A percentile compares a stretch with the other conserved stretches of the same genome.
These are phyloP conservation scores for Coreoperca whiteheadi DNA, from an alignment of 2,113 vertebrate genomes.

Conservation along the genomic window DNA sequence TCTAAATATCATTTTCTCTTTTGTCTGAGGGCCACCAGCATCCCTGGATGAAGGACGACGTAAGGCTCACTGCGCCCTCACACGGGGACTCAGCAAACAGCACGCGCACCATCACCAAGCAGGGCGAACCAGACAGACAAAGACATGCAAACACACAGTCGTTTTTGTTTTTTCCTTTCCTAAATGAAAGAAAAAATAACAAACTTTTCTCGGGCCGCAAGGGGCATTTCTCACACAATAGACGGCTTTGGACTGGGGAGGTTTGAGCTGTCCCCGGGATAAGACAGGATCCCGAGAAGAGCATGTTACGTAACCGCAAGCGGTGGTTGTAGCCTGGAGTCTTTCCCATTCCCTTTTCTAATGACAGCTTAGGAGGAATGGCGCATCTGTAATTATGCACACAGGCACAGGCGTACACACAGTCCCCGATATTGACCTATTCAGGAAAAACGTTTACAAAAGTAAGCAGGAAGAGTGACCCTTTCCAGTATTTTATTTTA, in stretches of 20 bases:
- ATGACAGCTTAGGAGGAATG: slow-evolving; percentile 74
- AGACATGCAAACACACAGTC: neutral
- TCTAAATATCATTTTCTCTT: slow-evolving; percentile 64
- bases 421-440: slow-evolving; percentile 60
- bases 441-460: slow-evolving; percentile 58
- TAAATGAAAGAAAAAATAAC: neutral
- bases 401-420: slow-evolving; percentile 59
- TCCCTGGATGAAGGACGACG: slow-evolving; percentile 39
- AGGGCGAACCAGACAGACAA: slow-evolving; percentile 48
- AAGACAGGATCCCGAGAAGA: slow-evolving; percentile 61
- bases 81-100: slow-evolving; percentile 46
- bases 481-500: slow-evolving; percentile 30
- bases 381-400: slow-evolving; percentile 80
- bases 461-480: slow-evolving; percentile 43
- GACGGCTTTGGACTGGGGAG: slow-evolving; percentile 25
- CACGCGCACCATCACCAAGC: slow-evolving; percentile 19
- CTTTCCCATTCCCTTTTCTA: slow-evolving; percentile 81
- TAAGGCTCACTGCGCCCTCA: slow-evolving; percentile 70
- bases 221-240: slow-evolving; percentile 22
- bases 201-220: neutral
- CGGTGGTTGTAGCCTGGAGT: slow-evolving; percentile 80
- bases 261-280: slow-evolving; percentile 65
- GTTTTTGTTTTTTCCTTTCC: too few species aligned
- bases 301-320: slow-evolving; percentile 76
- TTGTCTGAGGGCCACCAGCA: slow-evolving; percentile 74